phyloP scores from a whole-genome alignment of 1,140 invertebrate species.

The Drepana arcuata region DNA sequence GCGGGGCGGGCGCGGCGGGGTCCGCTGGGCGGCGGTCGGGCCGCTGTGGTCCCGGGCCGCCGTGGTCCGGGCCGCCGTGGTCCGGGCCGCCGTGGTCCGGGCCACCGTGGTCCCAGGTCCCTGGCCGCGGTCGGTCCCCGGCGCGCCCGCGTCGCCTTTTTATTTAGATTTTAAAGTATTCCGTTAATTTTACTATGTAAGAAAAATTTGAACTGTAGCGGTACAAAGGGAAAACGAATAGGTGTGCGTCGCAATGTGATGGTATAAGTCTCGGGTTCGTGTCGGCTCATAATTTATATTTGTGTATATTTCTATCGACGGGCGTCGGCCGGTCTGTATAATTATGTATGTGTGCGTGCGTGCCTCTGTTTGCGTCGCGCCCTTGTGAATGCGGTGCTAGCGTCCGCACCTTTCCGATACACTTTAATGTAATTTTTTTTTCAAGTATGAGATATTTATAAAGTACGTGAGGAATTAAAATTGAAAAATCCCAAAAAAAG shows the following conservation, averaged over 20 bases:
- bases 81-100: too few species aligned
- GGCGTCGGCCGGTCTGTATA: constrained; percentile 1
- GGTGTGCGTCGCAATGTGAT: constrained; percentile 48
- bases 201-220: constrained; percentile 59
- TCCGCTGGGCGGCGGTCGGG: constrained; percentile 20
- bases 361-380: constrained; percentile 24
- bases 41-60: too few species aligned
- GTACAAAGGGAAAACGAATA: constrained; percentile 52
- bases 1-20: constrained; percentile 8
- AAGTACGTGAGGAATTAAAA: constrained; percentile 64
- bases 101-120: too few species aligned
- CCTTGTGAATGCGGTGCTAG: constrained; percentile 28
- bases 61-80: too few species aligned
- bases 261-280: constrained; percentile 30
- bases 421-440: constrained; percentile 67
- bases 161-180: constrained; percentile 68
- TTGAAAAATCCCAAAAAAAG: constrained; percentile 54
- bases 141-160: constrained; percentile 35
- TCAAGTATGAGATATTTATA: constrained; percentile 70
- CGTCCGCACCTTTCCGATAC: constrained; percentile 54
- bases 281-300: constrained; percentile 36
- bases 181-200: constrained; percentile 69
- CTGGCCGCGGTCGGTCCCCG: too few species aligned
- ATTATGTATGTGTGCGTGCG: constrained; percentile 29
- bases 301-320: constrained; percentile 27